A percentile compares a stretch with the other conserved stretches of the same genome.
Conservation (phyloP, 2,888 invertebrate genomes). For the Morpho helenor region DNA sequence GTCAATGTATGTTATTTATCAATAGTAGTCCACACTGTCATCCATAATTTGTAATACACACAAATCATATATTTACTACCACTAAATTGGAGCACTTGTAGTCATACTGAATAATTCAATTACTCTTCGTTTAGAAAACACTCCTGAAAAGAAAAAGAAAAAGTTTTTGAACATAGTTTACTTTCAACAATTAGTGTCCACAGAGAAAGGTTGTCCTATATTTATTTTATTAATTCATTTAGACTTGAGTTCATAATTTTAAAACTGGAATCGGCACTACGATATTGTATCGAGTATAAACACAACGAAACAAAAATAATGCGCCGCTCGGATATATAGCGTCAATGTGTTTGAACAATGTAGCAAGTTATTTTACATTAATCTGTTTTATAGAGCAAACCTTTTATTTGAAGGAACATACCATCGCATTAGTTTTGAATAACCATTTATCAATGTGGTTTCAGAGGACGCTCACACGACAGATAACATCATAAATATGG, state of each 20-base stretch:
- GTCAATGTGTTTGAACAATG: slow-evolving; percentile 67
- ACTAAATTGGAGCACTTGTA: slow-evolving; percentile 57
- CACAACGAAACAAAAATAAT: slow-evolving; percentile 53
- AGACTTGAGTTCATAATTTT: not conserved
- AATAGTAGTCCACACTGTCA: slow-evolving; percentile 76
- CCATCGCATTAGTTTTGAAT: slow-evolving; percentile 67
- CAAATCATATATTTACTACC: slow-evolving; percentile 52
- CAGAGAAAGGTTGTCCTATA: not conserved
- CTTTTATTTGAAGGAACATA: slow-evolving; percentile 51
- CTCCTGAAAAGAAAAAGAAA: slow-evolving; percentile 67
- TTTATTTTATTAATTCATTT: not conserved
- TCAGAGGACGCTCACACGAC: slow-evolving; percentile 74
- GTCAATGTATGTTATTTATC: slow-evolving; percentile 69
- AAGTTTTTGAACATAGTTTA: slow-evolving; percentile 19
- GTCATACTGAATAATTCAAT: slow-evolving; percentile 47
- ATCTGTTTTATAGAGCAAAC: slow-evolving; percentile 32
- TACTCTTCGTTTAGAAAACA: slow-evolving; percentile 48
- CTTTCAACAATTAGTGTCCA: not conserved
- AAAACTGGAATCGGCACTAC: not conserved
- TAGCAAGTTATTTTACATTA: slow-evolving; percentile 41
- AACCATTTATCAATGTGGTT: slow-evolving; percentile 69
- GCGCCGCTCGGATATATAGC: slow-evolving; percentile 67
- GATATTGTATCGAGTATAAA: slow-evolving; percentile 10
- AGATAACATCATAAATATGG: slow-evolving; percentile 84
- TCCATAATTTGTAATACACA: slow-evolving; percentile 72